Conservation (phyloP, 1,140 invertebrate genomes). For the Heliothis subflexa region DNA sequence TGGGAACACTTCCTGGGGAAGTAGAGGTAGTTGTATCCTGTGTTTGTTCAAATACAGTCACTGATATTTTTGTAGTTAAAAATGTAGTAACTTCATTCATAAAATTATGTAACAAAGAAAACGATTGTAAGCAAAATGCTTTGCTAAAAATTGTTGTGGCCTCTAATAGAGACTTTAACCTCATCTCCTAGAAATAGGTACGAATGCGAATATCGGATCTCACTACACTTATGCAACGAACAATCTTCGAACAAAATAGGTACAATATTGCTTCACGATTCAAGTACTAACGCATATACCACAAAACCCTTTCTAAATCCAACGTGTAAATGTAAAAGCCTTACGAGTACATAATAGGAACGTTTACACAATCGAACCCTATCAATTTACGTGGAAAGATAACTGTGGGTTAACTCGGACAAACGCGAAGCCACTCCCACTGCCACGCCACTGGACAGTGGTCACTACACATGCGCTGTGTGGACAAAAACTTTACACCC, state of each 20-base stretch:
- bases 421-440: conserved; percentile 71
- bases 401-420: conserved; percentile 49
- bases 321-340: conserved; percentile 19
- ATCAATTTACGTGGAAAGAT: conserved; percentile 60
- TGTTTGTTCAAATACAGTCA: conserved; percentile 53
- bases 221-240: conserved; percentile 35
- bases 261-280: conserved; percentile 30
- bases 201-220: conserved; percentile 17
- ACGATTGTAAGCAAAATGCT: background rate
- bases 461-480: conserved; percentile 79
- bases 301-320: conserved; percentile 28
- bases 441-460: conserved; percentile 74
- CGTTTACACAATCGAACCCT: conserved; percentile 62
- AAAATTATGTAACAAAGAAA: background rate
- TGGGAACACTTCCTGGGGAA: conserved; percentile 64
- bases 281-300: conserved; percentile 18
- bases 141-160: background rate
- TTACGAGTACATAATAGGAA: conserved; percentile 17
- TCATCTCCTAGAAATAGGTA: conserved; percentile 14
- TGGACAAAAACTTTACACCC: conserved; percentile 66
- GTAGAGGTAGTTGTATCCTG: conserved; percentile 39
- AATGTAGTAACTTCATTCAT: background rate
- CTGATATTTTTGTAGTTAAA: background rate
- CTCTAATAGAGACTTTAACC: conserved; percentile 1
- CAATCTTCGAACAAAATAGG: conserved; percentile 32